Evolutionary conservation across 2,888 invertebrate genomes (phyloP), one percentile per base, ranked within the genome.

Genomic region (Dermolepida albohirtum): DNA sequence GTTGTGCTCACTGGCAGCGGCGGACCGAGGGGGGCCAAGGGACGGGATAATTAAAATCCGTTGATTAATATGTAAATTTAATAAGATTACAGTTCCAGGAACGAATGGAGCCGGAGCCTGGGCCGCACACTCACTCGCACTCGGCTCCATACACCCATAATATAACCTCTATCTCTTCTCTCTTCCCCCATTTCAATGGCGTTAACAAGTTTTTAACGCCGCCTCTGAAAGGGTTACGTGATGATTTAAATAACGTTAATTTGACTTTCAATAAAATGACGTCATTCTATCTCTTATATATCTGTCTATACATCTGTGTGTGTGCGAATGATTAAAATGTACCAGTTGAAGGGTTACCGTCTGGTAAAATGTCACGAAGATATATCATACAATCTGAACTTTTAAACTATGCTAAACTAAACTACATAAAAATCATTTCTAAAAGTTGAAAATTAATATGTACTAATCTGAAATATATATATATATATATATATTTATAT

Each of bases 51-150:
- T 94, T 94, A 94, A 94, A 94, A 94, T 94, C 93, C 93, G 93
- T 94, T 94, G 94, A 94, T 94, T 94, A 94, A 94, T 94, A 94
- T 94, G 94, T 94, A 94, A 94, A 94, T 94, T 94, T 94, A 94
- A 94, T 94, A 94, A 94, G 94, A 94, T 94, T 94, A 94, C 93
- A 93, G 92, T 92, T 92, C 91, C 91, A 89, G 91, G 92, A 92
- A 92, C 92, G 92, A 90, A 89, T 87, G 78, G 78, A 78, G 77
- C 77, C 75, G 71, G 74, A 64, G 62, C 67, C 67, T 51, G 39
- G 68, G 55, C 65, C 62, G 41, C 49, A 49, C 49, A 49, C 49
- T 49, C 49, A 22, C 49, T 8, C 47, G 47, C 49, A 22, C 22
- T 49, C 43, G 43, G 41, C 40, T 22, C 41, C 55, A 57, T 41